Evolutionary conservation across 1,140 invertebrate genomes (phyloP), one percentile per base, ranked within the genome.

Genomic region (Tetragnatha versicolor): DNA sequence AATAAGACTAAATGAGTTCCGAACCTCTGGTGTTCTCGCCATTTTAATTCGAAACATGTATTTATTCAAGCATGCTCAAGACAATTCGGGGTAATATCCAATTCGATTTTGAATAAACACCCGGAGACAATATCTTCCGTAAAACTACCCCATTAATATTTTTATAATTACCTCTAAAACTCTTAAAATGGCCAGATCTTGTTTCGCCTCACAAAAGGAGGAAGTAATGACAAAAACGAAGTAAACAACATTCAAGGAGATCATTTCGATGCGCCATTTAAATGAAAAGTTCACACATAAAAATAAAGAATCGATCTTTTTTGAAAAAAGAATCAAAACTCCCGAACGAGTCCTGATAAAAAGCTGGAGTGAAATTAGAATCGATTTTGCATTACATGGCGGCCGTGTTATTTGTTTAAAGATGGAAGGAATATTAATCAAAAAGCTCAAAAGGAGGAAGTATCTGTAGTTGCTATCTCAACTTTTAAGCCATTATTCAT

Each of bases 381-480:
- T 75, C 58, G 70, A 75, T 75, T 75, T 75, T 61, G 22, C 70
- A 75, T 75, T 75, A 75, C 70, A 61, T 10, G 25, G 22, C 17
- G 27, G 37, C 63, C 27, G 14, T 27, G 37, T 27, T 72, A 72
- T 72, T 72, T 72, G 68, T 72, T 72, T 27, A 72, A 58, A 72
- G 37, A 58, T 29, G 47, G 20, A 42, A 27, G 4, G 51, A 72
- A 58, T 72, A 72, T 72, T 72, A 72, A 72, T 72, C 68, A 72
- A 33, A 42, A 9, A n/a, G n/a, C n/a, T n/a, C 22, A 29, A 35
- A 27, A 12, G 60, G 35, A 58, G 58, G 58, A 72, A 58, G 37
- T 72, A 72, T 55, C 4, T 58, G 51, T n/a, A n/a, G 39, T 3
- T 58, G 51, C 68, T 58, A 58, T 58, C 51, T 72, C 55, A 72